Conservation (phyloP, 1,140 invertebrate species). For the Oncopodura yosiiana region DNA sequence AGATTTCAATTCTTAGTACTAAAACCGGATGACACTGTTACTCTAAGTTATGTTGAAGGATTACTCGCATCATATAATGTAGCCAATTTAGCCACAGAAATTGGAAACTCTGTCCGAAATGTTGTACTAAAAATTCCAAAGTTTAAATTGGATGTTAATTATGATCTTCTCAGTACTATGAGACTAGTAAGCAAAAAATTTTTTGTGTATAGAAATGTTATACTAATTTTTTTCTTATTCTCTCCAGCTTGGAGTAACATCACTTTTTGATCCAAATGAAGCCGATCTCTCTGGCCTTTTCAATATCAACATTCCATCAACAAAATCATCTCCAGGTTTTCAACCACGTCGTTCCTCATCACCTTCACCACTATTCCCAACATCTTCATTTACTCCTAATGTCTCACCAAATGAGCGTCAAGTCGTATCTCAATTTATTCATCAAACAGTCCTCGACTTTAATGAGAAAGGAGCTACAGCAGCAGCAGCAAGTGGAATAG, state of each 20-base stretch:
- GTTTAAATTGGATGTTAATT: slow-evolving; percentile 17
- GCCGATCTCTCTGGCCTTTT: slow-evolving; percentile 17
- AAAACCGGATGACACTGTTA: slow-evolving; percentile 10
- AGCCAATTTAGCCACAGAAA: slow-evolving; percentile 3
- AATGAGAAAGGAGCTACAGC: slow-evolving; percentile 25
- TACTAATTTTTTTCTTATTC: neutral
- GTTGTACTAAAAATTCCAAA: slow-evolving; percentile 26
- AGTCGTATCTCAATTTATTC: slow-evolving; percentile 18
- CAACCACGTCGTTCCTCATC: too few relatives aligned
- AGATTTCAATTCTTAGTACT: slow-evolving; percentile 23
- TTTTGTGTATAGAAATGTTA: neutral
- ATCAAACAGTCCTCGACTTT: slow-evolving; percentile 20
- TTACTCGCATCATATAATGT: slow-evolving; percentile 6
- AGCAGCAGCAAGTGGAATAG: slow-evolving; percentile 9
- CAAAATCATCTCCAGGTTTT: too few relatives aligned
- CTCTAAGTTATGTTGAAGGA: slow-evolving; percentile 8
- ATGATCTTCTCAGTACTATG: slow-evolving; percentile 11
- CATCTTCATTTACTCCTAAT: too few relatives aligned
- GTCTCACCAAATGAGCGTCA: slow-evolving; percentile 1
- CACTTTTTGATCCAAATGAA: slow-evolving; percentile 5
- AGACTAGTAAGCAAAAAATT: slow-evolving; percentile 5
- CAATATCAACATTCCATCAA: neutral
- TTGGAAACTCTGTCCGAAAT: slow-evolving; percentile 7
- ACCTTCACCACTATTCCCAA: too few relatives aligned
- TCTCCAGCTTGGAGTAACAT: slow-evolving; percentile 21